Base-by-base conservation (phyloP, 2,113 vertebrate genomes). In the Gambusia holbrooki region DNA sequence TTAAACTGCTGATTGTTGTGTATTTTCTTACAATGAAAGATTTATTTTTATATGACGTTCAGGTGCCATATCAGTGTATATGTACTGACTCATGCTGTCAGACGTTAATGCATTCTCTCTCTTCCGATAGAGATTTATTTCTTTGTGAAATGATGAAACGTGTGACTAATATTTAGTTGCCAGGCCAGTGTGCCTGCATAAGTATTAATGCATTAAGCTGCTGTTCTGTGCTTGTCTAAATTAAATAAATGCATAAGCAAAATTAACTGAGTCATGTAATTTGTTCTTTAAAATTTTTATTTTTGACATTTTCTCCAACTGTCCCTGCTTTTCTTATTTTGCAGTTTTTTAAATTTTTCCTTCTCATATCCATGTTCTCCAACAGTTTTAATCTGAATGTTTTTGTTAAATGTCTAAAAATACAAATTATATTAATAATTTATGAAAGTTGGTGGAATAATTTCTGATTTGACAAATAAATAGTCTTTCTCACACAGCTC, bases 151-250 rank as follows among this genome's bases (percentile, higher is more conserved):
- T 93, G 71, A 91, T 80, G 14, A 66, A 71, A 81, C 13, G 74
- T 91, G 89, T 94, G 86, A 95, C 93, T 95, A 95, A 94, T 94
- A 93, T 94, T 94, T 94, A 94, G 93, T 94, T 94, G 93, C 93
- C 94, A 94, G 94, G 87, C 93, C 93, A 94, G 93, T 93, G 94
- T 15, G 92, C 89, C 94, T 95, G 94, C 93, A 91, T 17, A 91
- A 92, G 90, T 94, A 95, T 94, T 91, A 75, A 80, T 91, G 86
- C 81, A 92, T 83, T 82, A 82, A 88, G 37, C 30, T 28, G 7
- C 54, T 19, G 51, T 64, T 76, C 42, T 85, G 42, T 75, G 25
- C 69, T 79, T 74, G 35, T 77, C 85, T 51, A 33, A 88, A 88
- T 81, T 0, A 77, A 93, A 90, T 87, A 85, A 90, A 92, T 37